Base-by-base conservation (phyloP, 1,140 invertebrate genomes). In the Linepithema humile region DNA sequence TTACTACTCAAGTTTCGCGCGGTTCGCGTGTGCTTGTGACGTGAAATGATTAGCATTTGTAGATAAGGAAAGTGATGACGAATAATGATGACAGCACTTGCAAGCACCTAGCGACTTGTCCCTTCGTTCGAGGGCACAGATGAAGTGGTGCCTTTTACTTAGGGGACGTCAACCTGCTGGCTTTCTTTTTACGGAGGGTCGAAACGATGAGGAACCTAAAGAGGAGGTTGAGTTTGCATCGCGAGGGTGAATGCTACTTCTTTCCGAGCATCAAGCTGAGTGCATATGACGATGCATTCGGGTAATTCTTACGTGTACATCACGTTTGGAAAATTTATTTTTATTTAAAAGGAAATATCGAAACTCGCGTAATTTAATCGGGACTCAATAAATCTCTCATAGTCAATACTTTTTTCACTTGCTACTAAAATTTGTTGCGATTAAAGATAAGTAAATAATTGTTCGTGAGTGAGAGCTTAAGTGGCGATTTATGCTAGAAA, bases 91-190 rank as follows among this genome's bases (percentile, higher is more conserved):
- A 65, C 40, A 59, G 35, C 80, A n/a, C 53, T 15, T 43, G 12
- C 15, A 45, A 43, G 73, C 50, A 53, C 26, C 23, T 35, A 23
- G 45, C 40, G 67, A 77, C 84, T 74, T 15, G 50, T 62, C 64
- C 59, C 53, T 70, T 82, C 12, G n/a, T 72, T 82, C 83, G 86
- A 82, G 75, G n/a, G 70, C 60, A 48, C 15, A 60, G 38, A 85
- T 85, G 20, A 78, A 86, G 78, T 78, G 78, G 32, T 45, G 59
- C 50, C 35, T 43, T 65, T 29, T 10, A 50, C 23, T 83, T 55
- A 45, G 67, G 86, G 85, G 74, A 77, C 67, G 57, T 75, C 70
- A 88, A 87, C 82, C 73, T 80, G 73, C 73, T 45, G 73, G 70
- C 59, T 67, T 57, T 70, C 32, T 62, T 77, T n/a, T 70, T 40